Percentiles rank a stretch among this genome's conserved stretches.
These are phyloP conservation scores for Lissocephala sabroskyi DNA, from an alignment of 2,888 invertebrate genomes.

Conservation along the genomic window DNA sequence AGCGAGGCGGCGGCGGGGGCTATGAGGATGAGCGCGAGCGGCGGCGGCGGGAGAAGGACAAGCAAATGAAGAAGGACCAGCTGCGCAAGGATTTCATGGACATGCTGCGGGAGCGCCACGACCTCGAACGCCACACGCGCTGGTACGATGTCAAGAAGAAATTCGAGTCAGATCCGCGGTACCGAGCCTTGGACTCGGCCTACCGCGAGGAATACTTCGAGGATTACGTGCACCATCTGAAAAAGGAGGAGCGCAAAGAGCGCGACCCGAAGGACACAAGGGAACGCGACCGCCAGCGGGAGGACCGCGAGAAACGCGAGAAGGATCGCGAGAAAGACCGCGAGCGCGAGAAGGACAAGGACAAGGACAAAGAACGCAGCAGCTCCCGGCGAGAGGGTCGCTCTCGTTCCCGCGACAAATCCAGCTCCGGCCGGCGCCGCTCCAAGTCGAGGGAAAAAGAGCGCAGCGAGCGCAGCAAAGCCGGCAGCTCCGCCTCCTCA, in stretches of 20 bases:
- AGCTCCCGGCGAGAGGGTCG: constrained; percentile 71
- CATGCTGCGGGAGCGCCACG: constrained; percentile 89
- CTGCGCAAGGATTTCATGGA: constrained; percentile 90
- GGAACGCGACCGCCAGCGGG: constrained; percentile 61
- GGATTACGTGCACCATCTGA: constrained; percentile 89
- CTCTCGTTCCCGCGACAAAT: constrained; percentile 79
- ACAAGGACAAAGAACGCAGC: constrained; percentile 32
- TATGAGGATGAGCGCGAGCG: constrained; percentile 51
- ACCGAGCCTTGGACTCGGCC: constrained; percentile 91
- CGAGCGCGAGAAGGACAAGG: constrained; percentile 49
- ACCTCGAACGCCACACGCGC: constrained; percentile 90
- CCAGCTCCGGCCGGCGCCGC: constrained; percentile 77
- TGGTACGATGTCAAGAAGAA: constrained; percentile 97
- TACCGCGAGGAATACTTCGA: constrained; percentile 95
- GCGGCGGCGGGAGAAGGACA: constrained; percentile 72
- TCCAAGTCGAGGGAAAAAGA: constrained; percentile 76
- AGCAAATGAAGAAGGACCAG: constrained; percentile 76
- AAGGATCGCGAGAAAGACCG: constrained; percentile 32
- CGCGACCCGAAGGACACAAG: constrained; percentile 50
- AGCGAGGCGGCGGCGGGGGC: constrained; percentile 13
- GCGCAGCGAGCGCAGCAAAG: constrained; percentile 72
- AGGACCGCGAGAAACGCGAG: constrained; percentile 31
- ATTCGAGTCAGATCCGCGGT: constrained; percentile 89
- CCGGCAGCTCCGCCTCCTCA: constrained; percentile 32
- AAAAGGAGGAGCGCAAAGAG: constrained; percentile 82